These are phyloP conservation scores for Oriolus oriolus DNA, from an alignment of 2,113 vertebrate genomes.

Conservation along the genomic window DNA sequence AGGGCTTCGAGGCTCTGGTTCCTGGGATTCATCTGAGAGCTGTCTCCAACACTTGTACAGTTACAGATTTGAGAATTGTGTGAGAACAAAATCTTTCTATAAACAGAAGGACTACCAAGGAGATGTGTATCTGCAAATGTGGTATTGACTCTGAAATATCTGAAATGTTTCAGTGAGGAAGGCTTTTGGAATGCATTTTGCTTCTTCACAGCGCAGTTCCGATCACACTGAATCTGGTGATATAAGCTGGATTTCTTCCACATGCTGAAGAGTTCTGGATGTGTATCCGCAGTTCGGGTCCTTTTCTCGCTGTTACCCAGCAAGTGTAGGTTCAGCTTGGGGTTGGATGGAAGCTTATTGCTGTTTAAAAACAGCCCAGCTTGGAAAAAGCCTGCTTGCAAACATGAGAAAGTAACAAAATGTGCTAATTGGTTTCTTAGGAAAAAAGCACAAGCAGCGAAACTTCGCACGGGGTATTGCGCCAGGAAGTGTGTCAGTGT, in stretches of 20 bases:
- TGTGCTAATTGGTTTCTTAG: neutral
- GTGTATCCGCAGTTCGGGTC: neutral
- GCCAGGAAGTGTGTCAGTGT: neutral
- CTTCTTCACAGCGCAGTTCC: neutral
- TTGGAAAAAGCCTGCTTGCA: neutral
- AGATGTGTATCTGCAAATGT: neutral
- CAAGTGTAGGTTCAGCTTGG: neutral
- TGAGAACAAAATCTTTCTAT: neutral
- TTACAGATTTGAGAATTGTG: neutral
- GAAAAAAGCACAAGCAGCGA: neutral
- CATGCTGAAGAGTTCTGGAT: neutral
- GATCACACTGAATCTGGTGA: neutral
- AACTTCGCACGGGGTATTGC: neutral
- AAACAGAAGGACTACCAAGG: neutral
- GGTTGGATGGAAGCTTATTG: neutral
- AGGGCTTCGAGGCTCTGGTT: neutral
- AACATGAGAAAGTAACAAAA: neutral
- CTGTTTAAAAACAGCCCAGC: neutral
- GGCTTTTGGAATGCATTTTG: neutral
- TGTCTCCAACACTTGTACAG: neutral
- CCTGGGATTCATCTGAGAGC: neutral
- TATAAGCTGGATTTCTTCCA: neutral
- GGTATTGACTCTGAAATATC: neutral
- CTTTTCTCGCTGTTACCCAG: neutral
- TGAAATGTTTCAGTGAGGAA: neutral